Evolutionary conservation across 1,140 invertebrate genomes (phyloP).

Genomic region (Lerema accius): DNA sequence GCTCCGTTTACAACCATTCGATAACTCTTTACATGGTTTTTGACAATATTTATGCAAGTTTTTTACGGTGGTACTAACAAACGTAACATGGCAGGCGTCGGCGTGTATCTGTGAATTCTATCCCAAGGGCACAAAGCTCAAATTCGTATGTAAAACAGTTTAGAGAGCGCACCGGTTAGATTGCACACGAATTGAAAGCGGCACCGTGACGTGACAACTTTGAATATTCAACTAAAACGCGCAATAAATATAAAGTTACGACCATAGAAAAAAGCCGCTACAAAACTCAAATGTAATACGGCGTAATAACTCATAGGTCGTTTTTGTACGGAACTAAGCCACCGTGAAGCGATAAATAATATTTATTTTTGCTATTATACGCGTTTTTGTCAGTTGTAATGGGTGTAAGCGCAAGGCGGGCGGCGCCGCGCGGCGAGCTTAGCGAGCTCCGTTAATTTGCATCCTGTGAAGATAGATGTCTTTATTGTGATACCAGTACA

Average conservation of each 20-base stretch:
- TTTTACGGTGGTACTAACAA: conserved; percentile 18
- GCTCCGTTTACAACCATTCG: conserved; percentile 24
- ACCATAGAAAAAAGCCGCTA: conserved; percentile 72
- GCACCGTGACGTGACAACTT: conserved; percentile 67
- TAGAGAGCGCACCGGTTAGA: conserved; percentile 21
- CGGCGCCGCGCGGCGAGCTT: conserved; percentile 39
- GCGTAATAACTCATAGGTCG: conserved; percentile 78
- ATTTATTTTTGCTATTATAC: conserved; percentile 83
- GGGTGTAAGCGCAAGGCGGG: conserved; percentile 70
- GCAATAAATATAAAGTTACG: conserved; percentile 81
- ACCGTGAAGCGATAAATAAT: conserved; percentile 82
- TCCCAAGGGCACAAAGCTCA: conserved; percentile 26
- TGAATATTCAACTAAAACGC: conserved; percentile 75
- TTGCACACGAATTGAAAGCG: conserved; percentile 52
- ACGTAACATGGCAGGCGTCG: background rate
- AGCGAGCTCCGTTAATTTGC: conserved; percentile 10
- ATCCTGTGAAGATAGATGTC: conserved; percentile 7
- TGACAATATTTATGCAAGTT: conserved; percentile 38
- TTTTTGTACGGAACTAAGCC: conserved; percentile 80
- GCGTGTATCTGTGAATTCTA: background rate
- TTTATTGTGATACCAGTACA: background rate
- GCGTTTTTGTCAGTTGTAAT: conserved; percentile 79
- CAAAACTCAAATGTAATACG: conserved; percentile 77
- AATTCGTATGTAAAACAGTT: conserved; percentile 26
- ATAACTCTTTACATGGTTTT: conserved; percentile 39